A percentile compares a stretch with the other conserved stretches of the same genome.
Conservation (phyloP, 37 sponge, comb jelly and placozoan species). For the Aplysina aerophoba region DNA sequence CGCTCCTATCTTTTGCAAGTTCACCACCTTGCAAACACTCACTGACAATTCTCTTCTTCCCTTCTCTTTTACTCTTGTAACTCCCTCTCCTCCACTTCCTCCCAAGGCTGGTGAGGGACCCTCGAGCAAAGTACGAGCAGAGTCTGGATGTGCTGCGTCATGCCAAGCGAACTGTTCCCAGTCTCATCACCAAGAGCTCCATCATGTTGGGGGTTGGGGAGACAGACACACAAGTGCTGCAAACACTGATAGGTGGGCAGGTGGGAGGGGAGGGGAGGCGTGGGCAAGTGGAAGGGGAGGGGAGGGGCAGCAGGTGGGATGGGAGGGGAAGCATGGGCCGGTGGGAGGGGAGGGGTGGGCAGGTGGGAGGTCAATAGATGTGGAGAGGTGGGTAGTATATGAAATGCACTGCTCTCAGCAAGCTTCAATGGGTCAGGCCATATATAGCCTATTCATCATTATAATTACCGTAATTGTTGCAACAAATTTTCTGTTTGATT, state of each 20-base stretch:
- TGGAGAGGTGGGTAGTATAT: too few relatives aligned
- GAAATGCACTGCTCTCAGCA: too few relatives aligned
- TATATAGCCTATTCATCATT: too few relatives aligned
- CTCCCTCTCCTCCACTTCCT: not conserved
- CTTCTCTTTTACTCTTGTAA: not conserved
- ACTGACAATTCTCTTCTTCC: not conserved
- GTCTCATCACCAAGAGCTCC: conserved; percentile 94
- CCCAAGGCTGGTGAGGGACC: conserved; percentile 94
- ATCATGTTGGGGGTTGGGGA: conserved; percentile 99
- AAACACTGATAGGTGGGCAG: conserved; percentile 74
- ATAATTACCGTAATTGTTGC: too few relatives aligned
- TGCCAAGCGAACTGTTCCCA: conserved; percentile 76
- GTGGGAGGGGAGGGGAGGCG: not conserved
- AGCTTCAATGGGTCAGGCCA: too few relatives aligned
- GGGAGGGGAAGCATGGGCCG: too few relatives aligned
- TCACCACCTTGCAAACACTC: not conserved
- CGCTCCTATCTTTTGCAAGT: too few relatives aligned
- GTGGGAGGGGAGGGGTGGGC: too few relatives aligned
- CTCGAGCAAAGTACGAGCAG: conserved; percentile 95
- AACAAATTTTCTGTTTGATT: too few relatives aligned
- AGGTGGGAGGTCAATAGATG: too few relatives aligned
- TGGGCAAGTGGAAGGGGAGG: not conserved
- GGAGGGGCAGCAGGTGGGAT: too few relatives aligned
- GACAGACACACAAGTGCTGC: conserved; percentile 87
- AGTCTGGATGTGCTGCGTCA: conserved; percentile 86